Evolutionary conservation across 2,888 invertebrate genomes (phyloP), one percentile per base, ranked within the genome.

Genomic region (Bugulina stolonifera): DNA sequence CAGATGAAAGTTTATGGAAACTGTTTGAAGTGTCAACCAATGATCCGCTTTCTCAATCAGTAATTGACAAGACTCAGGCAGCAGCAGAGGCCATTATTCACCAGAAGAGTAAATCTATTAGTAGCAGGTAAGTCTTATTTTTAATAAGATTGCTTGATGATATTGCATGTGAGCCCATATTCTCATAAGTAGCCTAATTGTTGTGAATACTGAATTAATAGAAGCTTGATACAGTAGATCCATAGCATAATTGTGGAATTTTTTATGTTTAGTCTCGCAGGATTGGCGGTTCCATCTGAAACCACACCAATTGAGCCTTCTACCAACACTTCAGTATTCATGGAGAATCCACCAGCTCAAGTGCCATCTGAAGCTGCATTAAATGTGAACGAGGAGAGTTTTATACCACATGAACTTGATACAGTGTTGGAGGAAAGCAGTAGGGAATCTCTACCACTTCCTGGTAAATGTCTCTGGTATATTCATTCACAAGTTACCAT

Each of bases 1-100:
- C 64, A 29, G 64, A 64, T 64, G 64, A 64, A 27, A 64, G 64
- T 64, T n/a, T 64, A 5, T 64, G 64, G 64, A 22, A 34, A 32
- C 29, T 64, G 5, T 64, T 64, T 32, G 64, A 64, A 32, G n/a
- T 14, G 1, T 34, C 64, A 27, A 32, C 34, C 25, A 64, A 64
- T 22, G 64, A 64, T 64, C 5, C n/a, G 27, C 27, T 27, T 3
- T 64, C 64, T 14, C 64, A 64, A 32, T 64, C 64, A 29, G 27
- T 64, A 29, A 22, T 64, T 14, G 32, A 64, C 18, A 32, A 25
- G 5, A 64, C 64, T 2, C 27, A 64, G n/a, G 2, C 3, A 3
- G 64, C 64, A 25, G 64, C 64, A 5, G 32, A 64, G 10, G 64
- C 64, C n/a, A n/a, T 64, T 5, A 23, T 22, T n/a, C 5, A n/a